Percentiles rank a stretch among this genome's conserved stretches.
These are phyloP conservation scores for Omphaloscelis lunosa DNA, from an alignment of 2,888 invertebrate species.

Conservation along the genomic window DNA sequence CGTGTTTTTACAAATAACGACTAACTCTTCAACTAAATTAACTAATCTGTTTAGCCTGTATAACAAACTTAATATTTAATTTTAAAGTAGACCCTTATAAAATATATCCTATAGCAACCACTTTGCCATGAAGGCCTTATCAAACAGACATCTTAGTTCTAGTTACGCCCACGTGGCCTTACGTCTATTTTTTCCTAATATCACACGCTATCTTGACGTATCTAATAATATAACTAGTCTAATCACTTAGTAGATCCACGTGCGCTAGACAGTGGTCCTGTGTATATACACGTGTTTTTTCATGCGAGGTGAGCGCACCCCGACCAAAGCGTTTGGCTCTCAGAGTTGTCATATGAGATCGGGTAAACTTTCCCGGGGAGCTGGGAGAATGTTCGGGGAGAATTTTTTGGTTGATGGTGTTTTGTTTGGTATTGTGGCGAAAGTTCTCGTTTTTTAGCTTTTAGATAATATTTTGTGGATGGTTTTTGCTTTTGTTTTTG, in stretches of 20 bases:
- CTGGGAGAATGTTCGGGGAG: conserved; percentile 23
- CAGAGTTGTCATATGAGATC: conserved; percentile 34
- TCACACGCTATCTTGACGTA: conserved; percentile 29
- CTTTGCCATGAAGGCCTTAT: not conserved
- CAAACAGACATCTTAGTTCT: conserved; percentile 5
- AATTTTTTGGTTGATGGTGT: not conserved
- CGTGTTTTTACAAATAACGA: no score
- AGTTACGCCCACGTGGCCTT: conserved; percentile 12
- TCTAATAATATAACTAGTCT: conserved; percentile 27
- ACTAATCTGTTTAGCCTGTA: no score
- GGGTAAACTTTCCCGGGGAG: conserved; percentile 48
- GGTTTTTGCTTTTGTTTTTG: not conserved
- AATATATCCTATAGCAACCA: not conserved
- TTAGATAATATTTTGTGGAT: not conserved
- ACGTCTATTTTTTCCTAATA: conserved; percentile 28
- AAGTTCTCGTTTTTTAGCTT: not conserved
- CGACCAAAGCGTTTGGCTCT: conserved; percentile 14
- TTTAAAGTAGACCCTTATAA: not conserved
- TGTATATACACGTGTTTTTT: conserved; percentile 75
- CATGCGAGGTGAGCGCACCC: conserved; percentile 70
- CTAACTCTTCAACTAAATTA: no score
- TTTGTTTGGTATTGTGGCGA: not conserved
- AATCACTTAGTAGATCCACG: conserved; percentile 61
- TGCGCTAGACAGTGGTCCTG: conserved; percentile 71
- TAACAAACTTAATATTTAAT: not conserved